phyloP scores from a whole-genome alignment of 1,140 invertebrate genomes.

The Hypothenemus hampei region DNA sequence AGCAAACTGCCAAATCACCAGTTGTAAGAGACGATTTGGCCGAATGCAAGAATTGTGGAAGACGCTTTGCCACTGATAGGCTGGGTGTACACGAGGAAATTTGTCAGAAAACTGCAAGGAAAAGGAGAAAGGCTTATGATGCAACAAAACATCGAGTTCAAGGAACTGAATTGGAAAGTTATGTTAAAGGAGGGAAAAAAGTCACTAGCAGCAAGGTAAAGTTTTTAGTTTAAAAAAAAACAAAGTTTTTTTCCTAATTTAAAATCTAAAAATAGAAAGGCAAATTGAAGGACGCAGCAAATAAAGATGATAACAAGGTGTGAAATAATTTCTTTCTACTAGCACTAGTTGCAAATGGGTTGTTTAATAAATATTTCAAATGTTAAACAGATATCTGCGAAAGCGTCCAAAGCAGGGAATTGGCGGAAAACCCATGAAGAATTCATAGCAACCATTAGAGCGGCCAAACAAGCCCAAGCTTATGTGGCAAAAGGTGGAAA shows the following conservation, averaged over 20 bases:
- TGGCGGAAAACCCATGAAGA: conserved; percentile 92
- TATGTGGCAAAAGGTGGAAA: conserved; percentile 83
- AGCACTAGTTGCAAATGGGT: no score
- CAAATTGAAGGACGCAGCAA: no score
- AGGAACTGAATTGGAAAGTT: conserved; percentile 84
- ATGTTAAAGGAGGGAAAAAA: conserved; percentile 42
- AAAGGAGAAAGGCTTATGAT: conserved; percentile 85
- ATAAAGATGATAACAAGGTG: no score
- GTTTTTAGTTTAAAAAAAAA: no score
- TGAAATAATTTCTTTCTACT: no score
- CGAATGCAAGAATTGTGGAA: conserved; percentile 61
- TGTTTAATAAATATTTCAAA: no score
- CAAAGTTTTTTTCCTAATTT: no score
- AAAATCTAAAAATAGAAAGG: no score
- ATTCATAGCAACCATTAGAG: conserved; percentile 83
- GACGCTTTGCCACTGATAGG: conserved; percentile 74
- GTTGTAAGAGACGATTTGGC: conserved; percentile 45
- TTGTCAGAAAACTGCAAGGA: conserved; percentile 66
- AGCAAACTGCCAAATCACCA: conserved; percentile 35
- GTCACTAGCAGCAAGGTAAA: no score
- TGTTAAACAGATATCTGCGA: conserved; percentile 14
- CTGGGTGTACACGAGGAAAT: conserved; percentile 76
- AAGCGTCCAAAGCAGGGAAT: conserved; percentile 54
- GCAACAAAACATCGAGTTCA: conserved; percentile 73
- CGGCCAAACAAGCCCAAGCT: conserved; percentile 82